Percentiles rank a stretch among this genome's conserved stretches.
phyloP scores from a whole-genome alignment of 1,140 invertebrate genomes.

The Schlechtendalia chinensis region DNA sequence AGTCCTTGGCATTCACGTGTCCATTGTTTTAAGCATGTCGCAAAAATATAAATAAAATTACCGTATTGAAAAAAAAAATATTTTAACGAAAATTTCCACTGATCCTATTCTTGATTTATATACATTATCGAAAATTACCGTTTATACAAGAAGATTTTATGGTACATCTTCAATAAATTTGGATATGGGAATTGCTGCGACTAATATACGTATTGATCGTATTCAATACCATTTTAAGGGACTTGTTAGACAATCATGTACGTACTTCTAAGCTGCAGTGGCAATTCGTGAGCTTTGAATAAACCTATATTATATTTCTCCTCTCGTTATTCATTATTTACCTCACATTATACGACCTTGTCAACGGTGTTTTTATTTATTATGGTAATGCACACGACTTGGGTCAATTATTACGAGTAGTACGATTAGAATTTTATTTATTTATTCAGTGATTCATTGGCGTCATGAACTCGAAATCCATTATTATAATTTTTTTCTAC shows the following conservation, averaged over 20 bases:
- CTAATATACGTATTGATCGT: neutral
- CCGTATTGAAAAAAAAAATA: neutral
- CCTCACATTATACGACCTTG: neutral
- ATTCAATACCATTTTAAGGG: neutral
- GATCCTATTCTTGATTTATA: neutral
- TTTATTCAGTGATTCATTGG: neutral
- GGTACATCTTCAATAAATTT: neutral
- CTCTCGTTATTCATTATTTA: slow-evolving; percentile 1
- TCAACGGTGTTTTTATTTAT: slow-evolving; percentile 9
- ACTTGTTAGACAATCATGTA: neutral
- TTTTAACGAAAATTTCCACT: slow-evolving; percentile 6
- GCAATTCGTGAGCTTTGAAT: too few species aligned
- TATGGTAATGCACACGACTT: neutral
- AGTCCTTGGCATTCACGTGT: too few species aligned
- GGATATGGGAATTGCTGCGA: too few species aligned
- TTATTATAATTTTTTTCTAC: neutral
- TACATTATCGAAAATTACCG: neutral
- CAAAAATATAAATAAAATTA: neutral
- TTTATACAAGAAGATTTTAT: neutral
- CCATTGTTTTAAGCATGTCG: neutral
- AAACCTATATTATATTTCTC: neutral
- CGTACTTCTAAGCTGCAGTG: too few species aligned
- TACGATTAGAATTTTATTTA: neutral
- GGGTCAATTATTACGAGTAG: neutral
- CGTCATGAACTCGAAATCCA: neutral